These are phyloP conservation scores for Drosophila fuyamai DNA, from an alignment of 1,140 invertebrate species.

Conservation along the genomic window DNA sequence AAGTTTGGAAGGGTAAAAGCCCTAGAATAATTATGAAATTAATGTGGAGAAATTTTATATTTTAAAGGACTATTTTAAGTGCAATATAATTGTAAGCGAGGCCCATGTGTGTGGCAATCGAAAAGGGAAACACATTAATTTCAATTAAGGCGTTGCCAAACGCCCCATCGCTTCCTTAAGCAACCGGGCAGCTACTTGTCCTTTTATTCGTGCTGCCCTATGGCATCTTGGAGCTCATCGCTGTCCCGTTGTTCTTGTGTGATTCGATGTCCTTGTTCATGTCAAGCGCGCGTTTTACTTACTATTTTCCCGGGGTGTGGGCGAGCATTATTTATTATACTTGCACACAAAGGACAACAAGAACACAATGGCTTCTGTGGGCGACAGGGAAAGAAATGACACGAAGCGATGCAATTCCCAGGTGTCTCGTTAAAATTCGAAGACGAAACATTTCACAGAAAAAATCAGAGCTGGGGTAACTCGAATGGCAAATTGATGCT, in stretches of 20 bases:
- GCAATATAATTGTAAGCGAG: not conserved
- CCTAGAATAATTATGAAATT: no score
- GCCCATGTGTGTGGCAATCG: slow-evolving; percentile 53
- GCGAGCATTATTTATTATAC: slow-evolving; percentile 77
- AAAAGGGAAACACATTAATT: slow-evolving; percentile 80
- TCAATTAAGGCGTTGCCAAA: slow-evolving; percentile 69
- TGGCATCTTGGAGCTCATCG: slow-evolving; percentile 29
- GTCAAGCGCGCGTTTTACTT: slow-evolving; percentile 51
- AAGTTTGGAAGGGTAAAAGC: no score
- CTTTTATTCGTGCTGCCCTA: slow-evolving; percentile 26
- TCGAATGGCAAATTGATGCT: not conserved
- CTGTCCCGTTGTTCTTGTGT: slow-evolving; percentile 45
- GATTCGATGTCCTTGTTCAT: slow-evolving; percentile 60
- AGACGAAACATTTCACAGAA: slow-evolving; percentile 26
- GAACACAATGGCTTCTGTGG: slow-evolving; percentile 51
- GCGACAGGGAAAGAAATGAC: slow-evolving; percentile 58
- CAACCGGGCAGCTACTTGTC: slow-evolving; percentile 33
- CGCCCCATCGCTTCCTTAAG: slow-evolving; percentile 52
- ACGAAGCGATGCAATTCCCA: slow-evolving; percentile 72
- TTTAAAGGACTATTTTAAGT: not conserved
- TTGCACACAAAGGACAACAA: slow-evolving; percentile 73
- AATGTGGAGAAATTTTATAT: no score
- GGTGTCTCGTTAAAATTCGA: slow-evolving; percentile 74
- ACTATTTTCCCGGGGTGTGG: slow-evolving; percentile 7
- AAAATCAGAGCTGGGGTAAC: slow-evolving; percentile 24